phyloP scores from a whole-genome alignment of 2,797 vertebrate genomes.

The Typhlichthys subterraneus region DNA sequence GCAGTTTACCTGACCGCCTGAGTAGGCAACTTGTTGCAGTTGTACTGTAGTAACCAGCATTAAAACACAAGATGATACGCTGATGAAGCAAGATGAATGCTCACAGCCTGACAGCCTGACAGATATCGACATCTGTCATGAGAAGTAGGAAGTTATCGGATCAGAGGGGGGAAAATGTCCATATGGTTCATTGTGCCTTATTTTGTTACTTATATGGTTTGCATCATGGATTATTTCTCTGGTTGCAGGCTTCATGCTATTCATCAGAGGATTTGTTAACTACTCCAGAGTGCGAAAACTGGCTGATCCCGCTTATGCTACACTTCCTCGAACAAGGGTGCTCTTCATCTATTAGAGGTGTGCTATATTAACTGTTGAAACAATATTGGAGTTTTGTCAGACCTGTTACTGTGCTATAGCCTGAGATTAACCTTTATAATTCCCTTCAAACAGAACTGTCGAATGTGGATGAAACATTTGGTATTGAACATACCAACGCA shows the following conservation, averaged over 20 bases:
- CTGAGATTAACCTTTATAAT: not conserved
- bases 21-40: too few relatives aligned
- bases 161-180: too few relatives aligned
- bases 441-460: constrained; percentile 8
- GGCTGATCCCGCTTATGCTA: constrained; percentile 89
- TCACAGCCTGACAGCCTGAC: too few relatives aligned
- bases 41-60: too few relatives aligned
- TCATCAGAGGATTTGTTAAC: constrained; percentile 97
- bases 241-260: constrained; percentile 91
- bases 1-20: too few relatives aligned
- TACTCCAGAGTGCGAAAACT: constrained; percentile 98
- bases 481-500: constrained; percentile 21
- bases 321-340: constrained; percentile 94
- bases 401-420: not conserved
- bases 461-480: constrained; percentile 39
- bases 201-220: not conserved
- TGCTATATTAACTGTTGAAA: constrained; percentile 8
- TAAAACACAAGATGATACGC: too few relatives aligned
- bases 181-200: not conserved
- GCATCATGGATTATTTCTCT: constrained; percentile 2
- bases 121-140: too few relatives aligned
- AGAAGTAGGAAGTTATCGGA: too few relatives aligned
- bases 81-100: too few relatives aligned
- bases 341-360: constrained; percentile 99
- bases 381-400: too few relatives aligned